phyloP scores from a whole-genome alignment of 2,797 vertebrate species.

The Octomys mimax region DNA sequence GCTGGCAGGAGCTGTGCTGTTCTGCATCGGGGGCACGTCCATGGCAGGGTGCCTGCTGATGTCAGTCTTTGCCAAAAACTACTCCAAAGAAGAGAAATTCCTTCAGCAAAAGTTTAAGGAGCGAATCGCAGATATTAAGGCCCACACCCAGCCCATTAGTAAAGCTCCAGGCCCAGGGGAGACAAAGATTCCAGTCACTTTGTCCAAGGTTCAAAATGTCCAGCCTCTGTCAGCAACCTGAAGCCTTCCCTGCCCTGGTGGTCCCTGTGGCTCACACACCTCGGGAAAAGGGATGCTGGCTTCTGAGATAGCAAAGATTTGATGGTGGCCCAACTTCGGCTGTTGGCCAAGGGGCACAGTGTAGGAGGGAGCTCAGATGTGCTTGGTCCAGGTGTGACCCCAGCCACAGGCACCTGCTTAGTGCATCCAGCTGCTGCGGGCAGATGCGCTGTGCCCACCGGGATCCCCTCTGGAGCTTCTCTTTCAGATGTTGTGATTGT shows the following conservation, averaged over 20 bases:
- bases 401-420: conserved; percentile 25
- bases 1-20: conserved; percentile 95
- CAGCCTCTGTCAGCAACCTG: conserved; percentile 95
- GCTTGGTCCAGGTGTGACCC: neutral
- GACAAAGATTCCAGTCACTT: conserved; percentile 96
- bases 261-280: conserved; percentile 57
- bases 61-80: conserved; percentile 95
- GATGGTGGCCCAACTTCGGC: conserved; percentile 29
- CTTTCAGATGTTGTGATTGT: conserved; percentile 50
- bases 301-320: conserved; percentile 77
- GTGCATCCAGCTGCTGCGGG: neutral
- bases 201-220: conserved; percentile 97
- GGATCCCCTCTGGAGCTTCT: conserved; percentile 21
- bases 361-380: neutral
- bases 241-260: conserved; percentile 77
- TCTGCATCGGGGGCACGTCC: conserved; percentile 95
- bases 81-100: conserved; percentile 96
- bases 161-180: conserved; percentile 95
- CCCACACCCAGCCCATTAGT: conserved; percentile 93
- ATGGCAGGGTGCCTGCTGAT: conserved; percentile 95
- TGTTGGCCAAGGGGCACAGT: conserved; percentile 59
- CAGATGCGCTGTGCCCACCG: conserved; percentile 50
- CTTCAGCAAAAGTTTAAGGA: conserved; percentile 98
- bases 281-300: conserved; percentile 73
- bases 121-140: conserved; percentile 94